Base-by-base conservation (phyloP, 2,888 invertebrate genomes). In the Strigamia transsilvanica region DNA sequence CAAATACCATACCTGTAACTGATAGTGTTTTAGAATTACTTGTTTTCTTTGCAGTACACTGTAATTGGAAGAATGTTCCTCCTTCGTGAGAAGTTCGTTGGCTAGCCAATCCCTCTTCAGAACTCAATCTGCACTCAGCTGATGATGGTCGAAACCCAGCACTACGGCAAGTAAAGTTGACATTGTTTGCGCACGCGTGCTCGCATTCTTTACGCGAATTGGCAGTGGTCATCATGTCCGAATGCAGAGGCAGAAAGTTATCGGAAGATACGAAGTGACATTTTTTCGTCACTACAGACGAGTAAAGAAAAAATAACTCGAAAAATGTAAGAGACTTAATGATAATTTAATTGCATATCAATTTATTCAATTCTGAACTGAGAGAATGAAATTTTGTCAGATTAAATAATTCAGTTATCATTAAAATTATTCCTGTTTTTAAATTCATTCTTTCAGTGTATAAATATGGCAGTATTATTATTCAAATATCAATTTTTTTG, bases 201-300 rank as follows among this genome's bases (percentile, higher is more conserved):
- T 83, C 18, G 61, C 83, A 84, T 23, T 84, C 84, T 42, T 84
- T 83, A 27, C 32, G 80, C 61, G 41, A 79, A 66, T 51, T 82
- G 42, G 77, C 83, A 82, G 18, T 84, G 83, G 21, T 84, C 83
- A 46, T 21, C 80, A 80, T 9, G 10, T 82, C 82, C 21, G 82
- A 10, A 27, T 78, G 46, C 9, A 56, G 82, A n/a, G 82, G 82
- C 27, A 82, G 78, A 41, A 78, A 78, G 32, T 82, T 61, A 18
- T 34, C 34, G 34, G 34, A 38, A 18, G 18, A n/a, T 21, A 80
- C 51, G 80, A 80, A 80, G 9, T 51, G 21, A 51, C 80, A 80
- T 2, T 51, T 42, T 27, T 15, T 15, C 23, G 56, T 42, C 23
- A 27, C 80, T 51, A n/a, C 73, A 13, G 27, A 15, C 23, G 73